Base-by-base conservation (phyloP, 2,888 invertebrate species). In the Drosophila nr. perissopoda region DNA sequence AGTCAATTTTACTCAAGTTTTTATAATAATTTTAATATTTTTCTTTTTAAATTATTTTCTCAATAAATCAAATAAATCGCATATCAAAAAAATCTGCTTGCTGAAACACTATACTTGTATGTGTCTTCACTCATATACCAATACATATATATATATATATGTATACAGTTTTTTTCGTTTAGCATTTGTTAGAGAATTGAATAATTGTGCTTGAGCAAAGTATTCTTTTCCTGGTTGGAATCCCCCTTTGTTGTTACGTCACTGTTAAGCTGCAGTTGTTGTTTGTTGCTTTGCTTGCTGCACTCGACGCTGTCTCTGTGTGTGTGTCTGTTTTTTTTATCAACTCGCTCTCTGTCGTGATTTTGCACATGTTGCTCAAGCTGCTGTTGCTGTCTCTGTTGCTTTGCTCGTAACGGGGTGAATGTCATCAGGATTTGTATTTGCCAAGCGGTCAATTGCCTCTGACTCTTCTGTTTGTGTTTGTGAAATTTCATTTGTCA, bases 401-500 rank as follows among this genome's bases (percentile, higher is more conserved):
- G 62, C 51, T 66, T 53, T 68, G 74, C 74, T 83, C 82, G 88
- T 88, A 91, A 91, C 89, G 91, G 91, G 91, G 91, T 91, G 91
- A 91, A 91, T 91, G 91, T 91, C 91, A 91, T 91, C 91, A 89
- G 91, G 91, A 91, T 89, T 90, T 78, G 76, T 83, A 74, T 83
- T 81, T 76, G 75, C 71, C 70, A 78, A 77, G 82, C 85, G 89
- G 88, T 90, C 91, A 89, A 83, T 82, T 84, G 91, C 88, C 88
- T 90, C 72, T 86, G 76, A 46, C 64, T 75, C 78, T 75, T 68
- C 79, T 36, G 42, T 13, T 73, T 79, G 72, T 67, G 78, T 66
- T 80, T 68, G 72, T 77, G 80, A 71, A 82, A 82, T 85, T 85
- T 70, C 66, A 78, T 84, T 82, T 84, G 64, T 38, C 76, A 72